A percentile compares a stretch with the other conserved stretches of the same genome.
These are phyloP conservation scores for Antennarius maculatus DNA, from an alignment of 2,797 vertebrate species.

Conservation along the genomic window DNA sequence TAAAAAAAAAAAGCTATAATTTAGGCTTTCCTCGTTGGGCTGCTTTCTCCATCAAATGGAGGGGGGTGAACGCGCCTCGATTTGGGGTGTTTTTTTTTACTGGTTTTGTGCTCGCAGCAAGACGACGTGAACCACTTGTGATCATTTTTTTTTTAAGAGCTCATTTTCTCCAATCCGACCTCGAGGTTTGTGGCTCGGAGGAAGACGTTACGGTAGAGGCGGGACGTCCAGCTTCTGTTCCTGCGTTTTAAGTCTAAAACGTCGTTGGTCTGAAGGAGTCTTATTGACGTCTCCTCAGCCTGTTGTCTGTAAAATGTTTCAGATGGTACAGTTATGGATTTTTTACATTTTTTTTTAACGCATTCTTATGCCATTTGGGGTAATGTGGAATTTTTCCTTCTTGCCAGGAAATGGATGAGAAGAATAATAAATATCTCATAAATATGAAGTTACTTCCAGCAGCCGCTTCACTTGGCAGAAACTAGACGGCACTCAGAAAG, in stretches of 20 bases:
- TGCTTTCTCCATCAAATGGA: constrained; percentile 52
- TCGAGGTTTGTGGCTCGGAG: background rate
- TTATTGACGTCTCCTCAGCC: background rate
- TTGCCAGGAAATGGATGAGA: background rate
- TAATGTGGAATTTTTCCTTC: background rate
- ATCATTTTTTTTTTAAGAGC: constrained; percentile 17
- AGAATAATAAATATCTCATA: background rate
- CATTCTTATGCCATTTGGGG: background rate
- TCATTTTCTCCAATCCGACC: constrained; percentile 4
- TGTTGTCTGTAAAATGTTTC: background rate
- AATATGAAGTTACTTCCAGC: background rate
- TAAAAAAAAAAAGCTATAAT: constrained; percentile 33
- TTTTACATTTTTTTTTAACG: background rate
- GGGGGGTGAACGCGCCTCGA: constrained; percentile 8
- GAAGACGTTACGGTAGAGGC: no score
- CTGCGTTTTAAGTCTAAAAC: no score
- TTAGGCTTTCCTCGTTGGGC: constrained; percentile 12
- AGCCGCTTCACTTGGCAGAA: constrained; percentile 11
- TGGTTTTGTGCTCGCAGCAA: constrained; percentile 20
- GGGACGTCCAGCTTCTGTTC: no score
- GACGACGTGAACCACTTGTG: constrained; percentile 9
- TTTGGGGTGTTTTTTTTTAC: constrained; percentile 14
- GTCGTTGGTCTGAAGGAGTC: no score
- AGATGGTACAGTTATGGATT: background rate
- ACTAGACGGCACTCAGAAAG: no score